phyloP scores from a whole-genome alignment of 2,797 vertebrate species.

The Crotalus adamanteus region DNA sequence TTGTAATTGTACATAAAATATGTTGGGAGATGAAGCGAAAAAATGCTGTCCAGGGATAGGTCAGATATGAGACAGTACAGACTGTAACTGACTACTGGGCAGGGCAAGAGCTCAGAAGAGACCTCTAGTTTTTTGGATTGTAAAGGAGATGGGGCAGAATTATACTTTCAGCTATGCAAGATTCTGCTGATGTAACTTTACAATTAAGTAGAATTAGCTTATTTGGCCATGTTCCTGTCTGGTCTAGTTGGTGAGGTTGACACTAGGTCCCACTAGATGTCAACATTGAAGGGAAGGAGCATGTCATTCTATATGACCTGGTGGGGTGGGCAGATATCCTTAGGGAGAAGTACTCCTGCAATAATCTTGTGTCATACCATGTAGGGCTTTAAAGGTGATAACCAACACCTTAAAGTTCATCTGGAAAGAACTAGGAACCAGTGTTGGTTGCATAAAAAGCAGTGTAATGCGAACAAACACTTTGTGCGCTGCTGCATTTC shows the following conservation, averaged over 20 bases:
- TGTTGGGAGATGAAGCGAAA: background rate
- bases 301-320: background rate
- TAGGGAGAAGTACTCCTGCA: background rate
- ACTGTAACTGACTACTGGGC: background rate
- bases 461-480: background rate
- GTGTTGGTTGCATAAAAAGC: background rate
- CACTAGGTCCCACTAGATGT: background rate
- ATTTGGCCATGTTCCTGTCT: background rate
- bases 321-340: background rate
- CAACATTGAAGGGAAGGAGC: background rate
- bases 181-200: background rate
- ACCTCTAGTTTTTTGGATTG: background rate
- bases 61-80: background rate
- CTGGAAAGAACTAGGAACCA: background rate
- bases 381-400: background rate
- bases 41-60: background rate
- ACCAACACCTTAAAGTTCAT: background rate
- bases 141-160: background rate
- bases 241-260: background rate
- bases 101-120: background rate
- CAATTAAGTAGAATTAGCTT: background rate
- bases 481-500: background rate
- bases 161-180: background rate
- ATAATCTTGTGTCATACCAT: background rate
- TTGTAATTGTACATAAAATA: background rate